Base-by-base conservation (phyloP, 2,888 invertebrate genomes). In the Allophyes oxyacanthae region DNA sequence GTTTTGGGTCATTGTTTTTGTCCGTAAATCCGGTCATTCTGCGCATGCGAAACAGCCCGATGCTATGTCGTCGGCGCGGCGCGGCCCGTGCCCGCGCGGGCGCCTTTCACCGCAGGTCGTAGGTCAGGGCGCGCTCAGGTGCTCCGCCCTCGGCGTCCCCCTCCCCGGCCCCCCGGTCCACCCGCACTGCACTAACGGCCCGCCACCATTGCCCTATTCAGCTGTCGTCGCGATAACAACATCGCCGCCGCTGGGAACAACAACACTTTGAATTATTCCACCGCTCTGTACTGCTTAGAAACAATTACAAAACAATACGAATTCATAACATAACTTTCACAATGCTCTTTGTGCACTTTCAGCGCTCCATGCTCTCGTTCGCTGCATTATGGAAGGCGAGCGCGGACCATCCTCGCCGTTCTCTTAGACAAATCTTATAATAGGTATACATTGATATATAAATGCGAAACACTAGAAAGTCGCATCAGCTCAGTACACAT, bases 91-190 rank as follows among this genome's bases (percentile, higher is more conserved):
- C 87, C 85, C 89, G 86, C 86, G 85, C 90, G 86, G 79, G 91
- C 91, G 92, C 93, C 93, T 94, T 93, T 94, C 93, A 94, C 93
- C 91, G 86, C 91, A 78, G 93, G 93, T 94, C 93, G 90, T 82
- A 92, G 93, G 93, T 93, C 93, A 94, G 93, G 93, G 93, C 92
- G 93, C 92, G 87, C 93, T 93, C 92, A 90, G 93, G 93, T 91
- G 93, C 93, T 90, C 92, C 91, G 91, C 92, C 91, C 92, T 85
- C 86, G 83, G 83, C 77, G 71, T n/a, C 78, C 68, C 72, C 66
- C 59, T 64, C 51, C 72, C 71, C 72, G 71, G 62, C 66, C 75
- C 74, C 63, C 77, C 52, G 56, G 79, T 71, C 80, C 79, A 72
- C 81, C 73, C 78, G 73, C 80, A 68, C 72, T 72, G 67, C 77